Evolutionary conservation across 2,888 invertebrate genomes (phyloP).

Genomic region (Meteorus cinctellus): DNA sequence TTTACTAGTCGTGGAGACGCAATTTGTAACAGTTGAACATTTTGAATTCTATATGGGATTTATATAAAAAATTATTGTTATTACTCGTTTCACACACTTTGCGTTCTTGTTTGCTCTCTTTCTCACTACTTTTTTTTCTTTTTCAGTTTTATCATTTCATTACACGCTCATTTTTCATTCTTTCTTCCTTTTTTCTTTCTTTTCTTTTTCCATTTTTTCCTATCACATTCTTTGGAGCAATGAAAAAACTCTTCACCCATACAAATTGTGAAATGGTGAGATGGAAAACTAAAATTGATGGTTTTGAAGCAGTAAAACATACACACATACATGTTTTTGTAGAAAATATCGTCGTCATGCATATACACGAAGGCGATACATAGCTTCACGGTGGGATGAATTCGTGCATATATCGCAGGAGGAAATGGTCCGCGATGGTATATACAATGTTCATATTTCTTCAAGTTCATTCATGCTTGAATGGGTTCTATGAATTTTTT

Average conservation of each 20-base stretch:
- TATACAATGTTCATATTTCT: background rate
- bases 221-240: background rate
- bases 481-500: background rate
- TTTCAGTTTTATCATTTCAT: slow-evolving; percentile 2
- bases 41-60: slow-evolving; percentile 21
- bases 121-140: slow-evolving; percentile 12
- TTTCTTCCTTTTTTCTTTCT: background rate
- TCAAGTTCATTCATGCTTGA: slow-evolving; percentile 1
- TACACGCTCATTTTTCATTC: slow-evolving; percentile 4
- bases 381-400: slow-evolving; percentile 14
- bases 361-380: slow-evolving; percentile 8
- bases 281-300: slow-evolving; percentile 12
- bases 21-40: slow-evolving; percentile 30
- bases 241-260: background rate
- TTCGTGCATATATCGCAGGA: background rate
- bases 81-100: slow-evolving; percentile 9
- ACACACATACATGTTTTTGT: background rate
- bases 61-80: slow-evolving; percentile 26
- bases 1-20: slow-evolving; percentile 21
- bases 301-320: background rate
- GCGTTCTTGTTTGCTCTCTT: background rate
- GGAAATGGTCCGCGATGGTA: slow-evolving; percentile 5
- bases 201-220: background rate
- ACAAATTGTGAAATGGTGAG: slow-evolving; percentile 10
- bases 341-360: background rate